These are phyloP conservation scores for Drosophila fungiperda DNA, from an alignment of 2,888 invertebrate genomes.

Conservation along the genomic window DNA sequence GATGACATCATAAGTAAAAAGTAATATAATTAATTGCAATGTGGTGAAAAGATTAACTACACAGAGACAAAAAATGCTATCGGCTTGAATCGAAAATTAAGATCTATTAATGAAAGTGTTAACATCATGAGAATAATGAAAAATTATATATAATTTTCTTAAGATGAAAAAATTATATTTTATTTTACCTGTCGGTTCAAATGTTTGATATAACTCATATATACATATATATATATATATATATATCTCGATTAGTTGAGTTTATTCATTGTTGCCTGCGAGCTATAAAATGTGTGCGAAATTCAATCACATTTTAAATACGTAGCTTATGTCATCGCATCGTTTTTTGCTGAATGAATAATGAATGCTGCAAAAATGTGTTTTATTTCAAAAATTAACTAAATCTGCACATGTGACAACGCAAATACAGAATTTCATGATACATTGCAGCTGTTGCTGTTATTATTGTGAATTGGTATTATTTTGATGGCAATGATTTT, in stretches of 20 bases:
- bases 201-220: conserved; percentile 1
- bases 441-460: conserved; percentile 63
- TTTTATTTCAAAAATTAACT: conserved; percentile 55
- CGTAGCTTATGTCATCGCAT: conserved; percentile 66
- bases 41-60: neutral
- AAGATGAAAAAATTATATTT: neutral
- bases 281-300: conserved; percentile 12
- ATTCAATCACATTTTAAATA: conserved; percentile 57
- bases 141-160: no score
- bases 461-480: conserved; percentile 14
- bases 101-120: no score
- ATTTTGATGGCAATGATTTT: conserved; percentile 42
- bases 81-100: neutral
- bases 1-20: neutral
- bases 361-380: conserved; percentile 45
- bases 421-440: conserved; percentile 16
- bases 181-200: neutral
- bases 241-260: neutral
- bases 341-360: conserved; percentile 39
- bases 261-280: conserved; percentile 2
- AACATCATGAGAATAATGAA: no score
- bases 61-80: neutral
- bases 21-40: neutral
- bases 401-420: conserved; percentile 55
- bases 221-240: neutral